A percentile compares a stretch with the other conserved stretches of the same genome.
phyloP scores from a whole-genome alignment of 2,113 vertebrate species.

The Mustela nigripes region DNA sequence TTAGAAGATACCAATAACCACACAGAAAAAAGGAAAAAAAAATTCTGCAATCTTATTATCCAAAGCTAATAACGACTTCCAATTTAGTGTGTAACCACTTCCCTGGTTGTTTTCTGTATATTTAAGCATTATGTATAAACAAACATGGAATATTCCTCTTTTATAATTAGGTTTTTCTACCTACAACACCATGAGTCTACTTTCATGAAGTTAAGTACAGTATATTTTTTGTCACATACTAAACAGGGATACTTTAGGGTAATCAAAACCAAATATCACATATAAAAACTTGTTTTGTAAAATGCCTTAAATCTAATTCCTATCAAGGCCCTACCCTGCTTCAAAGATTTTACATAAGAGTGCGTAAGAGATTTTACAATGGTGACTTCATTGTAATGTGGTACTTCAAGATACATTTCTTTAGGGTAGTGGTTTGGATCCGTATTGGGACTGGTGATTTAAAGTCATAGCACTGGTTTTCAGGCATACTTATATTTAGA shows the following conservation, averaged over 20 bases:
- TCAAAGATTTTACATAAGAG: background rate
- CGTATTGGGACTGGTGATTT: background rate
- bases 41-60: background rate
- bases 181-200: background rate
- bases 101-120: background rate
- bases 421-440: background rate
- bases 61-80: background rate
- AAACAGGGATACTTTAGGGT: slow-evolving; percentile 29
- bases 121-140: background rate
- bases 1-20: slow-evolving; percentile 16
- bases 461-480: background rate
- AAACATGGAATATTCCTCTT: background rate
- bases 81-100: background rate
- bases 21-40: background rate
- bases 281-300: background rate
- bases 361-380: background rate
- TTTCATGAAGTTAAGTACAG: background rate
- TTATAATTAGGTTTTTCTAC: slow-evolving; percentile 8
- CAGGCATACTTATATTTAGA: background rate
- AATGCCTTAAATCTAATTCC: background rate
- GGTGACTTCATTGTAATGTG: background rate
- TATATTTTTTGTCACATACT: background rate
- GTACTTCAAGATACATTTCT: background rate
- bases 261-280: background rate
- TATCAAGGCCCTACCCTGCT: background rate